Percentiles rank a stretch among this genome's conserved stretches.
Conservation (phyloP, 2,888 invertebrate species). For the Seira ritae region DNA sequence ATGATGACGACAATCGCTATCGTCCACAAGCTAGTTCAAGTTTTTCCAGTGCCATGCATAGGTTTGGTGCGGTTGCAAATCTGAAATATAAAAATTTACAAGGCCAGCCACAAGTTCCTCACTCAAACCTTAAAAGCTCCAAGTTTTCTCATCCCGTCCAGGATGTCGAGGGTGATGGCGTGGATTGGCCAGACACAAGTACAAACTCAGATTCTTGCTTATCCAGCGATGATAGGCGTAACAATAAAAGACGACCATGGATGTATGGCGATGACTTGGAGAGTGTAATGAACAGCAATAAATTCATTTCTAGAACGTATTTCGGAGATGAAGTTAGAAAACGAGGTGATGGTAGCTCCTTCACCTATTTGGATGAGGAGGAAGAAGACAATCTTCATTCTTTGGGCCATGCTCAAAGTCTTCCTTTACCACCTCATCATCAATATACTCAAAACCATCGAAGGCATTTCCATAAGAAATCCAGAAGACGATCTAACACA, state of each 20-base stretch:
- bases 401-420: not conserved
- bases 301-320: slow-evolving; percentile 37
- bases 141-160: not conserved
- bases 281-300: not conserved
- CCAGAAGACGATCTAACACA: slow-evolving; percentile 3
- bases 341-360: not conserved
- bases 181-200: slow-evolving; percentile 52
- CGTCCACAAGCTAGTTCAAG: too few species aligned
- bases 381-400: not conserved
- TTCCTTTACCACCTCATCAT: not conserved
- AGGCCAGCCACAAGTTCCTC: not conserved
- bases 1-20: not conserved
- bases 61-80: not conserved
- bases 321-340: slow-evolving; percentile 45
- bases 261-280: not conserved
- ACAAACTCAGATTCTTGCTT: slow-evolving; percentile 42
- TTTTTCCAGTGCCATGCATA: slow-evolving; percentile 33
- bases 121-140: not conserved
- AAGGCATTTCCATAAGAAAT: slow-evolving; percentile 4
- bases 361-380: not conserved
- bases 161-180: slow-evolving; percentile 14
- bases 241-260: not conserved
- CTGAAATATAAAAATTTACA: slow-evolving; percentile 18
- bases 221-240: slow-evolving; percentile 23
- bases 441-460: not conserved